Percentiles rank a stretch among this genome's conserved stretches.
These are phyloP conservation scores for Balanococcus diminutus DNA, from an alignment of 2,888 invertebrate genomes.

Conservation along the genomic window DNA sequence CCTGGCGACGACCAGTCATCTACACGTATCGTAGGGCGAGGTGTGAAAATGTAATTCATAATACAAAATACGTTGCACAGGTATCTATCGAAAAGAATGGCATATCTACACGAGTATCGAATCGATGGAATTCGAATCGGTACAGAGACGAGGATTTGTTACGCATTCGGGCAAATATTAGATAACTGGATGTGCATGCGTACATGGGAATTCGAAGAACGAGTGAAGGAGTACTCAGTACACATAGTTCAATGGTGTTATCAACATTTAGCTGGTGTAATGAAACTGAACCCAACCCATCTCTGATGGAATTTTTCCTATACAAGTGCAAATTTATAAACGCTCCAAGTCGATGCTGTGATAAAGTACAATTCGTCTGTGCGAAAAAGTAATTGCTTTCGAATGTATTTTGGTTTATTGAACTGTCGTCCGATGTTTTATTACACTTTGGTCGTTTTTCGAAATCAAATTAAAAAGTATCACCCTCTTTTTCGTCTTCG, in stretches of 20 bases:
- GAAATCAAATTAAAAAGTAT: conserved; percentile 13
- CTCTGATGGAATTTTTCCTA: background rate
- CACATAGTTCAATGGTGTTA: background rate
- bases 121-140: background rate
- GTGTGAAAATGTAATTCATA: conserved; percentile 9
- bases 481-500: background rate
- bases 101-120: conserved; percentile 7
- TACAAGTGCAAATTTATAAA: conserved; percentile 6
- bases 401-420: conserved; percentile 15
- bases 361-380: conserved; percentile 8
- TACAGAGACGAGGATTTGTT: background rate
- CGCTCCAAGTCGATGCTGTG: background rate
- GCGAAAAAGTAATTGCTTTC: background rate
- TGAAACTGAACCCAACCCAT: background rate
- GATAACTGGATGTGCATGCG: background rate
- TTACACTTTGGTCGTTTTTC: background rate
- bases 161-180: conserved; percentile 33
- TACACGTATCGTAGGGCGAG: background rate
- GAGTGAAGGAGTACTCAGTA: background rate
- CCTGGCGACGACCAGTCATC: background rate
- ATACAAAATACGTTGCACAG: background rate
- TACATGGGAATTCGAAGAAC: background rate
- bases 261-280: background rate
- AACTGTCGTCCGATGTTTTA: conserved; percentile 3
- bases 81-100: background rate